Percentiles rank a stretch among this genome's conserved stretches.
Conservation (phyloP, 2,797 vertebrate species). For the Tapera naevia region DNA sequence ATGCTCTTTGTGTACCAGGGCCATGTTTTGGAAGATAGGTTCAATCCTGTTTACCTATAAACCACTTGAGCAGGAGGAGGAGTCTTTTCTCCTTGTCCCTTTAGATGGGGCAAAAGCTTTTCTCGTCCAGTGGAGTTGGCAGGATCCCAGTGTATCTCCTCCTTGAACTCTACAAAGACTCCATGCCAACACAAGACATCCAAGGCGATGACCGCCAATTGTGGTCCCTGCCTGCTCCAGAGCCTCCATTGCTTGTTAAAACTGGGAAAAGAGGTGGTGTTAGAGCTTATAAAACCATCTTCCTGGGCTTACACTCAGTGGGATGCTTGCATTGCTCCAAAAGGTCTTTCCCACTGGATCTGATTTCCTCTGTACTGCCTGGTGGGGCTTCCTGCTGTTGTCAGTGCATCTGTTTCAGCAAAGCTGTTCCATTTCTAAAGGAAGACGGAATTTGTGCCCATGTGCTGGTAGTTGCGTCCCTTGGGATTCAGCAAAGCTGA, state of each 20-base stretch:
- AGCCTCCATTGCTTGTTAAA: not conserved
- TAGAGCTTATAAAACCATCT: not conserved
- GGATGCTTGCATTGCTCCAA: not conserved
- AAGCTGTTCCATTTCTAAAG: not conserved
- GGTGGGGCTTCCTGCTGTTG: not conserved
- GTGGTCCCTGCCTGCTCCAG: not conserved
- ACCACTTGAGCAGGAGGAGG: not conserved
- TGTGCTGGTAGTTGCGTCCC: no score
- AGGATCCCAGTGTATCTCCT: not conserved
- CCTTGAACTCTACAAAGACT: not conserved
- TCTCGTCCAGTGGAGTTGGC: not conserved
- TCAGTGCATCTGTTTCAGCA: not conserved
- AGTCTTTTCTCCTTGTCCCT: not conserved
- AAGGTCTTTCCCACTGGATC: not conserved
- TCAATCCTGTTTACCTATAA: not conserved
- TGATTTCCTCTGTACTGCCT: not conserved
- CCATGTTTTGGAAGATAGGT: not conserved
- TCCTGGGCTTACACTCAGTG: not conserved
- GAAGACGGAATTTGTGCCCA: not conserved
- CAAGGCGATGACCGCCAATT: not conserved
- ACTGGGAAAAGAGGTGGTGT: not conserved
- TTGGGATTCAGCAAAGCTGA: no score
- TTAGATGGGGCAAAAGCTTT: not conserved
- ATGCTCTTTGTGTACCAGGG: not conserved
- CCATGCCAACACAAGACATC: rapidly evolving